Evolutionary conservation across 2,113 vertebrate genomes (phyloP), one percentile per base, ranked within the genome.

Genomic region (Ptychochromis oligacanthus): DNA sequence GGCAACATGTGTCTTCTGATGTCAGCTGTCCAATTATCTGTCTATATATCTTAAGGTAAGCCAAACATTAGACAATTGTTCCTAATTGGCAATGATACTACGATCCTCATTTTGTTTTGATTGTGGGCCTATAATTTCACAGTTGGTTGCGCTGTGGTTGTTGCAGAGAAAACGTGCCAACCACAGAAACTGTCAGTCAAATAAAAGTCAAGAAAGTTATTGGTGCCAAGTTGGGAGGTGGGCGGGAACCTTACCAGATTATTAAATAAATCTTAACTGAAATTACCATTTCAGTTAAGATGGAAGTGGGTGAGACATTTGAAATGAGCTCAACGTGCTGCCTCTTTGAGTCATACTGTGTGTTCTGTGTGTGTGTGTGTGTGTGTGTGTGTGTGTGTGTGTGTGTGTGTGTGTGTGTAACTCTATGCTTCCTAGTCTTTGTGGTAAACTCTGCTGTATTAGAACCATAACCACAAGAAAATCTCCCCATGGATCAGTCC

Each of bases 381-480:
- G 81, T 28, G 77, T 72, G 81, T 75, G 84, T 62, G 56, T 78
- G 70, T 85, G 58, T 85, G 31, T n/a, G 34, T 79, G 58, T 81
- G 75, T 85, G 56, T 60, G 58, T 60, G 26, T 46, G 72, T 87
- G 77, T 79, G 76, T 81, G 80, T 70, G 75, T 76, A 81, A 88
- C 76, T 61, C 80, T 54, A 72, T 79, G 85, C 81, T 86, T 90
- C 79, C 79, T 85, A 80, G 80, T 90, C 77, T 86, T 92, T 93
- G 92, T 81, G 87, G 92, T 94, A 82, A 90, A 92, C 88, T 91
- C 77, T 81, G 84, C 85, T 43, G 79, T 88, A 92, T 93, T 91
- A 92, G 88, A 89, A 91, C 77, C 87, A 91, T 92, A 93, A 94
- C 93, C 93, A 72, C 88, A 93, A 92, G 90, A 93, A 93, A 93